Conservation (phyloP, 2,113 vertebrate genomes). For the Synchiropus splendidus region DNA sequence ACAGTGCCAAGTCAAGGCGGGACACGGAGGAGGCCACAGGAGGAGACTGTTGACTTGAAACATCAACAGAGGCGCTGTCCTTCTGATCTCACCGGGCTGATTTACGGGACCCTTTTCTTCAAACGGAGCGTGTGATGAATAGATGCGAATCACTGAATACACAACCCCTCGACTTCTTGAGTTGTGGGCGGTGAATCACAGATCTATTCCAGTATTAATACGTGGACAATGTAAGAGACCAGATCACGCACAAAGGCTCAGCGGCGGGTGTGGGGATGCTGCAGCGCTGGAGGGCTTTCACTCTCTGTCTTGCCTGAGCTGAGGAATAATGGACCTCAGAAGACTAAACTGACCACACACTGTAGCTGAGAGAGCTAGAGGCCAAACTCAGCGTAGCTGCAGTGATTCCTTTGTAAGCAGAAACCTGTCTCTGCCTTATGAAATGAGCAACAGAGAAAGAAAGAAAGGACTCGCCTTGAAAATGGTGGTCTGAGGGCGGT, state of each 20-base stretch:
- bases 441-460: constrained; percentile 3
- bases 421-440: constrained; percentile 31
- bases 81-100: constrained; percentile 27
- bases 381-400: constrained; percentile 47
- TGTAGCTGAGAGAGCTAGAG: constrained; percentile 41
- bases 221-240: background rate
- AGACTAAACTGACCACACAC: constrained; percentile 46
- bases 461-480: background rate
- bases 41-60: constrained; percentile 35
- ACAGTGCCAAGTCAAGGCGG: constrained; percentile 47
- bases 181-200: constrained; percentile 2
- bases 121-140: background rate
- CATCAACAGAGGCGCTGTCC: constrained; percentile 22
- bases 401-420: constrained; percentile 42
- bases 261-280: constrained; percentile 12
- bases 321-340: constrained; percentile 42
- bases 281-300: constrained; percentile 20
- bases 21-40: constrained; percentile 40
- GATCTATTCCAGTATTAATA: constrained; percentile 19
- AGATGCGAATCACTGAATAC: background rate
- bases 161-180: background rate
- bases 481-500: background rate
- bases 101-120: constrained; percentile 6
- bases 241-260: constrained; percentile 7
- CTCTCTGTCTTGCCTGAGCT: constrained; percentile 23